phyloP scores from a whole-genome alignment of 2,113 vertebrate genomes.

The Desmodus rotundus region DNA sequence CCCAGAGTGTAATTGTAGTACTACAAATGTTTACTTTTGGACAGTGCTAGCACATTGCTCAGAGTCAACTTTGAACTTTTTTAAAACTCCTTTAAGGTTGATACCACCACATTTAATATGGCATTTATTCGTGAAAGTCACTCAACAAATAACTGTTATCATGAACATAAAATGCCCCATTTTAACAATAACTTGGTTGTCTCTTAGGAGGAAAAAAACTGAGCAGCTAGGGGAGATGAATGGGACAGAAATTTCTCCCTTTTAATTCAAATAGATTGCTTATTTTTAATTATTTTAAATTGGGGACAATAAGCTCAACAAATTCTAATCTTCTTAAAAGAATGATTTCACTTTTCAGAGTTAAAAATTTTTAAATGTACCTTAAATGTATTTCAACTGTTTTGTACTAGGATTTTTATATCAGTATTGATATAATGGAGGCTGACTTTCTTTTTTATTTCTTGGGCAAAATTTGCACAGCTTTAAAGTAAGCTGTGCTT shows the following conservation, averaged over 20 bases:
- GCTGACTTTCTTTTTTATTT: constrained; percentile 30
- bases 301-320: background rate
- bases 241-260: background rate
- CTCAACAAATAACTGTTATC: background rate
- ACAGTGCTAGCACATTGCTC: background rate
- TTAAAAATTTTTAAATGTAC: background rate
- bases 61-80: background rate
- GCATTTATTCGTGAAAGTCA: background rate
- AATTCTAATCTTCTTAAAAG: background rate
- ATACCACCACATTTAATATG: background rate
- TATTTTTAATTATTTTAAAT: constrained; percentile 25
- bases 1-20: fast-evolving
- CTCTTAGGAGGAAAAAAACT: background rate
- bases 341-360: background rate
- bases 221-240: background rate
- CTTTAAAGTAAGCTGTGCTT: constrained; percentile 62
- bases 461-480: constrained; percentile 45
- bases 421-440: background rate
- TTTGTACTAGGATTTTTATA: constrained; percentile 39
- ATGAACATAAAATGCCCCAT: background rate
- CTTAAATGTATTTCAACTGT: constrained; percentile 6
- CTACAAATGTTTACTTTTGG: background rate
- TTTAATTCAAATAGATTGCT: background rate
- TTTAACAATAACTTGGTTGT: background rate
- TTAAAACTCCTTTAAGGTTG: background rate